Base-by-base conservation (phyloP, 1,140 invertebrate genomes). In the Tribolium madens region DNA sequence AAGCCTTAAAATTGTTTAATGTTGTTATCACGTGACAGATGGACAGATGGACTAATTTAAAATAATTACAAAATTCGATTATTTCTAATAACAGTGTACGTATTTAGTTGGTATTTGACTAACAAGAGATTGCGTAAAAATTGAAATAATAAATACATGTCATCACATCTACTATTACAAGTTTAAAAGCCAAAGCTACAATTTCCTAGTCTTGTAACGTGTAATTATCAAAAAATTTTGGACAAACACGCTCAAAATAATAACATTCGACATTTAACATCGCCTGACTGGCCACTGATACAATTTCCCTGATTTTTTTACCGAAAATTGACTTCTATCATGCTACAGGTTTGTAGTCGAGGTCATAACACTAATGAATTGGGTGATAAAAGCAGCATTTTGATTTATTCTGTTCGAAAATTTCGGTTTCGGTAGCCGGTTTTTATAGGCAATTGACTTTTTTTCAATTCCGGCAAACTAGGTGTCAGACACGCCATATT, bases 401-500 rank as follows among this genome's bases (percentile, higher is more conserved):
- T 64, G 57, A 64, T 64, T 64, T 64, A 64, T 33, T 33, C 13
- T 33, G 9, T 31, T 13, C 31, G 21, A 64, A 64, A 57, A 64
- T 64, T 60, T 64, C 57, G 12, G 57, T 64, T 64, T 64, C 57
- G 26, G 76, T 64, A 64, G 57, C 57, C 4, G 57, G 21, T 31
- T 33, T 78, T 78, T 73, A 78, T 73, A 75, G 57, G 48, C 78
- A n/a, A 48, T 71, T 33, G 36, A 17, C 17, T 33, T 71, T 73
- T 76, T 75, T 77, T 79, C 64, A 57, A 50, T 77, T 77, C 78
- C 69, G 68, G 42, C 47, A 64, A 70, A 77, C 75, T 74, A 76
- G 73, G 78, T 80, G 78, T 78, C 78, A 71, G 75, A 71, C 78
- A 80, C 69, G 75, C 57, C 60, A 64, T 64, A 68, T 75, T 78